phyloP scores from a whole-genome alignment of 2,113 vertebrate genomes.

The Poeciliopsis occidentalis region DNA sequence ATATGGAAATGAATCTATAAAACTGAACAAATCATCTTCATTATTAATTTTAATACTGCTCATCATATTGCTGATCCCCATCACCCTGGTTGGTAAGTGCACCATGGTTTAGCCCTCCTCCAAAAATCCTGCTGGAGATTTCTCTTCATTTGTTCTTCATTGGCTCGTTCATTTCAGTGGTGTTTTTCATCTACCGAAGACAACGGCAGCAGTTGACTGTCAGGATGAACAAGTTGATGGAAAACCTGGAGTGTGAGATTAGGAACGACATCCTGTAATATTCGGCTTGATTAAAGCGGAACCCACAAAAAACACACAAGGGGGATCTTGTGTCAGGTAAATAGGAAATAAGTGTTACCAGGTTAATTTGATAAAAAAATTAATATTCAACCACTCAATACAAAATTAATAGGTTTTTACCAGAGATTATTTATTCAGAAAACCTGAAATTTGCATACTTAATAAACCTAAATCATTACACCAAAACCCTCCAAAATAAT shows the following conservation, averaged over 20 bases:
- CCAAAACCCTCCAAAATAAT: too few species aligned
- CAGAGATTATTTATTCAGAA: too few species aligned
- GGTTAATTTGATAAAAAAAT: too few species aligned
- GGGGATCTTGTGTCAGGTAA: too few species aligned
- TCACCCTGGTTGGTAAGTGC: slow-evolving; percentile 81
- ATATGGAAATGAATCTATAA: slow-evolving; percentile 73
- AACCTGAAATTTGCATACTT: too few species aligned
- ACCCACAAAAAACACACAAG: too few species aligned
- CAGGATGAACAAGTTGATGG: slow-evolving; percentile 85
- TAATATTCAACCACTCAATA: too few species aligned
- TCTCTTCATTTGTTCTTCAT: background rate
- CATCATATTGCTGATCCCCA: slow-evolving; percentile 64
- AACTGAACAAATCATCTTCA: background rate
- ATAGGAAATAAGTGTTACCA: too few species aligned
- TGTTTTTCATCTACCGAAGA: slow-evolving; percentile 79
- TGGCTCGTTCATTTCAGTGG: slow-evolving; percentile 62
- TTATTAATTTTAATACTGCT: slow-evolving; percentile 31
- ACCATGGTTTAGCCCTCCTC: background rate
- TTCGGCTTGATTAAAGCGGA: too few species aligned
- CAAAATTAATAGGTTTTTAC: too few species aligned
- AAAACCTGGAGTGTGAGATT: slow-evolving; percentile 88
- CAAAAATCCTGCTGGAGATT: background rate
- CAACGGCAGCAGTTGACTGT: slow-evolving; percentile 85
- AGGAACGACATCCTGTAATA: slow-evolving; percentile 85
- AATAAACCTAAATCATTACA: too few species aligned